These are phyloP conservation scores for Leucophora obtusa DNA, from an alignment of 2,888 invertebrate species.

Conservation along the genomic window DNA sequence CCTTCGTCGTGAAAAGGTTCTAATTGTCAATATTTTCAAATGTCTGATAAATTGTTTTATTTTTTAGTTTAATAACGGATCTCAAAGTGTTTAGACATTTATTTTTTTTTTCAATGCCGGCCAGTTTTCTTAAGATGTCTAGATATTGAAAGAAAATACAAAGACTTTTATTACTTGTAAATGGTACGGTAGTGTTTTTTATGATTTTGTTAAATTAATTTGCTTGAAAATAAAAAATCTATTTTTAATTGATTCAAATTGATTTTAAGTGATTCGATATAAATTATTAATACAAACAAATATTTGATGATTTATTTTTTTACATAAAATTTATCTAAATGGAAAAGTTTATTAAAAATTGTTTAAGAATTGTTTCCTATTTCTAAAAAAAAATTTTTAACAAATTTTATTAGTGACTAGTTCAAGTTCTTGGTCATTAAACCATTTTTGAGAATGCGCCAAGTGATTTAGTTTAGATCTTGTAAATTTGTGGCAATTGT, in stretches of 20 bases:
- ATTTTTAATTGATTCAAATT: slow-evolving; percentile 55
- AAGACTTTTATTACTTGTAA: background rate
- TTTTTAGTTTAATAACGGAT: slow-evolving; percentile 51
- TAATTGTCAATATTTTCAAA: slow-evolving; percentile 15
- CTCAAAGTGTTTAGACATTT: slow-evolving; percentile 47
- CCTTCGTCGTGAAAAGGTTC: slow-evolving; percentile 23
- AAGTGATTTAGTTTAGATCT: background rate
- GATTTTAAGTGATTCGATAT: slow-evolving; percentile 37
- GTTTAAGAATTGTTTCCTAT: background rate
- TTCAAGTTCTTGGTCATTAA: background rate
- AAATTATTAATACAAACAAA: background rate
- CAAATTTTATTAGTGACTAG: background rate
- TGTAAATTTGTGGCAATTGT: background rate
- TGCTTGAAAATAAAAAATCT: slow-evolving; percentile 29
- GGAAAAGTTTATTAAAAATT: background rate
- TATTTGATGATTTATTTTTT: background rate
- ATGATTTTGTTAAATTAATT: slow-evolving; percentile 9
- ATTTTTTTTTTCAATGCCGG: background rate
- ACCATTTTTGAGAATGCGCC: background rate
- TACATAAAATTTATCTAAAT: background rate
- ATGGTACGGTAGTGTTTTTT: background rate
- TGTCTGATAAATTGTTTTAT: slow-evolving; percentile 12
- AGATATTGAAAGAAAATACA: slow-evolving; percentile 30
- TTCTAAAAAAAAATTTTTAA: background rate
- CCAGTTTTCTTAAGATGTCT: slow-evolving; percentile 1